Evolutionary conservation across 2,113 vertebrate species (phyloP), one percentile per base, ranked within the genome.

Genomic region (Anhinga rufa): DNA sequence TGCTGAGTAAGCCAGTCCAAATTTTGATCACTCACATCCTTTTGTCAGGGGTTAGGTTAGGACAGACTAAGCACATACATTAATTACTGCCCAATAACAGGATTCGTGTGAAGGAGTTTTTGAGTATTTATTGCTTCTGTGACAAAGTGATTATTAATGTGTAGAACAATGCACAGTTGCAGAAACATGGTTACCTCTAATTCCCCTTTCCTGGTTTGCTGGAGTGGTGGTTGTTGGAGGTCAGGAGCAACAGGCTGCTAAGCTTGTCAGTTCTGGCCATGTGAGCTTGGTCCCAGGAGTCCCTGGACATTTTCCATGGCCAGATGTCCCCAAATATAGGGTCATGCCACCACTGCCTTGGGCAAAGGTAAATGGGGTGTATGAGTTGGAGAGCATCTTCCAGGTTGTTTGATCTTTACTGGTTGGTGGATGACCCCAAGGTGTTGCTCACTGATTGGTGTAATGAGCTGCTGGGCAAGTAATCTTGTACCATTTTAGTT

Each of bases 1-100:
- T 90, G 76, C 85, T 92, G 94, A 97, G 82, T 92, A 90, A 76
- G 49, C 21, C 66, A 95, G 75, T 96, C 91, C 97, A 80, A 96
- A 88, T 82, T 88, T 95, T 93, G 65, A 89, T 79, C 12, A 19
- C 7, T 78, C 7, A 12, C 71, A 86, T 79, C 42, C 72, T 29
- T 78, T 90, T 94, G 29, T 68, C 26, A 29, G 9, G 9, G 17
- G 9, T 84, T 89, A 74, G 49, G 36, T 81, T 72, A 94, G 74
- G 52, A 91, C 22, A 93, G 61, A 75, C 7, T 64, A 54, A 68
- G 40, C n/a, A 75, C 7, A 31, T 22, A 16, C 21, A 64, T 68
- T 90, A 72, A 77, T 77, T 80, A 25, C 34, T 61, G 9, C 54
- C 34, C 25, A 70, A 32, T 49, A 81, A 29, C 25, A 76, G 48